Evolutionary conservation across 2,888 invertebrate genomes (phyloP).

Genomic region (Antitype chi): DNA sequence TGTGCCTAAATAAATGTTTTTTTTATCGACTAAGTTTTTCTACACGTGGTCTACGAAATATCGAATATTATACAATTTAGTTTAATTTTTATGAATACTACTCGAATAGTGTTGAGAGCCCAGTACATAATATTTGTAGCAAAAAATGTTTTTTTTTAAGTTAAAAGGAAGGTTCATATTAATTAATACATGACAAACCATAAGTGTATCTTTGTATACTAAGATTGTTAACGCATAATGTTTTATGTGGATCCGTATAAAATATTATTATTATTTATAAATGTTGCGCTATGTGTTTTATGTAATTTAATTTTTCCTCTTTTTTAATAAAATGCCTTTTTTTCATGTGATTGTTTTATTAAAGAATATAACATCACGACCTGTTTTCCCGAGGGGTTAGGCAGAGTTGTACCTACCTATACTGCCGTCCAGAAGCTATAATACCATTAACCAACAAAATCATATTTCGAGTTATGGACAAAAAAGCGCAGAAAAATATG

Average conservation of each 20-base stretch:
- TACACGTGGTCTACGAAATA: conserved; percentile 59
- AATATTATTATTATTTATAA: conserved; percentile 84
- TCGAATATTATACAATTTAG: conserved; percentile 40
- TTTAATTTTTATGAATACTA: conserved; percentile 39
- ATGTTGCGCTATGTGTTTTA: conserved; percentile 87
- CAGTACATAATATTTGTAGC: conserved; percentile 70
- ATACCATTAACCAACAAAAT: too few relatives aligned
- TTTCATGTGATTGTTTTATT: conserved; percentile 67
- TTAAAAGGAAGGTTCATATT: conserved; percentile 60
- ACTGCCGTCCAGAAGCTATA: too few relatives aligned
- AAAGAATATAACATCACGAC: too few relatives aligned
- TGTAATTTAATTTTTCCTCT: conserved; percentile 81
- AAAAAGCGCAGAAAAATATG: too few relatives aligned
- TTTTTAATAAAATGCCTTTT: conserved; percentile 85
- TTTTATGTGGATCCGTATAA: conserved; percentile 82
- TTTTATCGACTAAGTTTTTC: conserved; percentile 51
- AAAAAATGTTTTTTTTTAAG: conserved; percentile 52
- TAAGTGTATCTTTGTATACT: conserved; percentile 76
- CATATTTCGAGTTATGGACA: too few relatives aligned
- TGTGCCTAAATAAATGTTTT: conserved; percentile 56
- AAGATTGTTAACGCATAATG: conserved; percentile 83
- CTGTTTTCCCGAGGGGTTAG: too few relatives aligned
- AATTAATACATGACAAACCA: conserved; percentile 78
- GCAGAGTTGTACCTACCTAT: too few relatives aligned
- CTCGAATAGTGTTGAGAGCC: conserved; percentile 35